Base-by-base conservation (phyloP, 2,113 vertebrate genomes). In the Nothocercus julius region DNA sequence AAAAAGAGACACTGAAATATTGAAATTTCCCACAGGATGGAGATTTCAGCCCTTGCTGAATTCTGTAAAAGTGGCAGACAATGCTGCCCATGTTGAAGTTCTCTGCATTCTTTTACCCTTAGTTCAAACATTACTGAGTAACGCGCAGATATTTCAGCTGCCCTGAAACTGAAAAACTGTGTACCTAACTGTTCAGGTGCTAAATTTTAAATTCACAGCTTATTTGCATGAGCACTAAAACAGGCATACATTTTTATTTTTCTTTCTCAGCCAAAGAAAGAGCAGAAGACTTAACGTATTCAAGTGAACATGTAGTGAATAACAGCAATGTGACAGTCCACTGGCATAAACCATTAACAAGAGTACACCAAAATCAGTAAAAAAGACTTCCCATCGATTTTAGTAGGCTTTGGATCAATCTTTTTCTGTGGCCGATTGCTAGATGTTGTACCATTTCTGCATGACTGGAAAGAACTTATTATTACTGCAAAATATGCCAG, bases 351-450 rank as follows among this genome's bases (percentile, higher is more conserved):
- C 38, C 30, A 36, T 38, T 30, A 51, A 6, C 34, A 13, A 7
- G 14, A 47, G 25, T 14, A 30, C 11, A 7, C 56, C 30, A 13
- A 62, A 77, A 36, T 15, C 74, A 56, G 70, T 28, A 34, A 28
- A 80, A 6, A 63, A 36, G 61, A 1, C 2, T 58, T 11, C 5
- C 18, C 22, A 24, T 59, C 53, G n/a, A 15, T 76, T 92, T 74
- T 7, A 28, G 12, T 2, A 10, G 40, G 27, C 66, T 4, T 42
- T 0, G 0, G 36, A 63, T 63, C 59, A 11, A 17, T 3, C 40
- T 24, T 45, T 38, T 38, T 14, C 85, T n/a, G 30, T 6, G 15
- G 40, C 25, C 76, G 47, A 59, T 61, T 81, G 58, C 14, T 67
- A 27, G 66, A 30, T 17, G 14, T 3, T 82, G 56, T 6, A 86